These are phyloP conservation scores for Drosophila nigricruria DNA, from an alignment of 2,888 invertebrate genomes.

Conservation along the genomic window DNA sequence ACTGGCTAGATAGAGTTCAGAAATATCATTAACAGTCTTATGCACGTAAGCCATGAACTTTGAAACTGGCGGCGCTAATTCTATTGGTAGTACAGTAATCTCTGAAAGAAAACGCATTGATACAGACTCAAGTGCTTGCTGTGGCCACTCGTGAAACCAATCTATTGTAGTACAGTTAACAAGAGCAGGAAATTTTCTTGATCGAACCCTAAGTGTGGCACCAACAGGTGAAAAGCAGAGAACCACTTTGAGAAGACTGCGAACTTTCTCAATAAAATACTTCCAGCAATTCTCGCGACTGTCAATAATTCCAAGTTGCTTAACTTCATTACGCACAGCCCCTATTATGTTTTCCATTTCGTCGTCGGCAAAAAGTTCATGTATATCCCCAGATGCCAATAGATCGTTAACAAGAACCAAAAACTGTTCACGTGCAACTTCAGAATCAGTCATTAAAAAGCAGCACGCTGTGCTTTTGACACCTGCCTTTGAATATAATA, in stretches of 20 bases:
- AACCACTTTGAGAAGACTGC: conserved; percentile 90
- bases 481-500: conserved; percentile 94
- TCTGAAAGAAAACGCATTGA: conserved; percentile 93
- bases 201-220: conserved; percentile 92
- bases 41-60: conserved; percentile 97
- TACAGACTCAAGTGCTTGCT: conserved; percentile 95
- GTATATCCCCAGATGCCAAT: conserved; percentile 96
- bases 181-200: conserved; percentile 96
- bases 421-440: conserved; percentile 95
- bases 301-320: conserved; percentile 92
- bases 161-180: conserved; percentile 97
- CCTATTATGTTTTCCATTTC: conserved; percentile 94
- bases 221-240: conserved; percentile 98
- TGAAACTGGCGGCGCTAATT: conserved; percentile 89
- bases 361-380: conserved; percentile 95
- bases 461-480: conserved; percentile 93
- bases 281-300: conserved; percentile 97
- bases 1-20: conserved; percentile 91
- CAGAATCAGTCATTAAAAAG: conserved; percentile 97
- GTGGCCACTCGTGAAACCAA: conserved; percentile 99
- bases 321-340: conserved; percentile 91
- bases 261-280: conserved; percentile 96
- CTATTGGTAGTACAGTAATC: conserved; percentile 86
- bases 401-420: conserved; percentile 97
- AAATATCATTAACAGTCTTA: conserved; percentile 94